Evolutionary conservation across 1,140 invertebrate species (phyloP), one percentile per base, ranked within the genome.

Genomic region (Temnothorax curvispinosus): DNA sequence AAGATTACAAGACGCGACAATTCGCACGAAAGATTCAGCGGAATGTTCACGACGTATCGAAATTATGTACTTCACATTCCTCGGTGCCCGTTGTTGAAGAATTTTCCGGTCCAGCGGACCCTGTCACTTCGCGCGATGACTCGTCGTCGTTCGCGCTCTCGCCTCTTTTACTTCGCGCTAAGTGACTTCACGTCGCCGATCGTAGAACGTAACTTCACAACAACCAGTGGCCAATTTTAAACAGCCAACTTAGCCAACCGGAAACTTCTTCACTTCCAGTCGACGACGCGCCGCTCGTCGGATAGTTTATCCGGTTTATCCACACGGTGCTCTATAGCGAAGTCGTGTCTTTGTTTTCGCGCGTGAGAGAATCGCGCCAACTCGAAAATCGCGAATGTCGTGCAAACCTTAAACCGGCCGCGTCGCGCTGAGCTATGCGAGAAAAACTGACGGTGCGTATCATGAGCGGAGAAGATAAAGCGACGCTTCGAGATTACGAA

Each of bases 91-190:
- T 82, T 74, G 80, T 11, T 11, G 67, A 82, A 60, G 80, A 72
- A 82, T 82, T 74, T 82, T 82, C 80, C 54, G 67, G 67, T 82
- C 80, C 80, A 82, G 67, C 67, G 69, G 41, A 74, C n/a, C 52
- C 80, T 82, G 80, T 82, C 80, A 82, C 80, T 82, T 74, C 41
- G 80, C 77, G 77, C 80, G 67, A 80, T 54, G 80, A 82, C 80
- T 82, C 67, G 78, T 54, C 35, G 35, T 47, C 75, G 41, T 77
- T 18, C 75, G 35, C 77, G 62, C 50, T 41, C 62, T 41, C 65
- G 64, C 65, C 52, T 72, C 78, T 71, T 71, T 71, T 71, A 54
- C 67, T 21, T 74, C 80, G 13, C 18, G 67, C 67, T 82, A 82
- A 82, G 38, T 47, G 50, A 74, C 54, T 82, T 72, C 67, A 21